Percentiles rank a stretch among this genome's conserved stretches.
Conservation (phyloP, 2,888 invertebrate genomes). For the Lapara coniferarum region DNA sequence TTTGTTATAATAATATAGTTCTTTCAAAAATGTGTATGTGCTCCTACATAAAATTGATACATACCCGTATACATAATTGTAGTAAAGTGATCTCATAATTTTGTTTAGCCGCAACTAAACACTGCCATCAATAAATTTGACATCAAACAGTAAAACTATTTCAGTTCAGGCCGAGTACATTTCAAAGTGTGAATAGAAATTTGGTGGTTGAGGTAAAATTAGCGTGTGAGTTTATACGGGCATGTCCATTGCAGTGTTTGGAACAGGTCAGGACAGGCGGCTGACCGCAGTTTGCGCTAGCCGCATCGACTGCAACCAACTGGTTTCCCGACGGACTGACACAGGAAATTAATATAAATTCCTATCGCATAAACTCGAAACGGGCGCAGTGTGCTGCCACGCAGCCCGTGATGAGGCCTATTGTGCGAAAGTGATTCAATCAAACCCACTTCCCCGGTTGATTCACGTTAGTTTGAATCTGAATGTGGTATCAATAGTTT, state of each 20-base stretch:
- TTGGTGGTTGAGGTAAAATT: constrained; percentile 67
- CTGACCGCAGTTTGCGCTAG: constrained; percentile 70
- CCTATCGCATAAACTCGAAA: constrained; percentile 74
- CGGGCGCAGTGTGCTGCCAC: constrained; percentile 60
- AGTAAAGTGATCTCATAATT: too few species aligned
- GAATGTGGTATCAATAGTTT: constrained; percentile 41
- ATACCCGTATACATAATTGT: too few species aligned
- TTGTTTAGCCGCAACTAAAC: neutral
- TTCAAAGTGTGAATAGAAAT: constrained; percentile 61
- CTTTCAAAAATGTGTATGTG: neutral
- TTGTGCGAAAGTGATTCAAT: constrained; percentile 72
- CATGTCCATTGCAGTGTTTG: constrained; percentile 72
- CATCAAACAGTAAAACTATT: constrained; percentile 27
- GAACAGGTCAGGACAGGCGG: constrained; percentile 68
- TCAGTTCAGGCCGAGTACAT: constrained; percentile 39
- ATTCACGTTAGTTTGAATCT: constrained; percentile 61
- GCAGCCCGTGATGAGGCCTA: constrained; percentile 71
- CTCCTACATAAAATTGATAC: neutral
- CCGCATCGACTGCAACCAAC: constrained; percentile 72
- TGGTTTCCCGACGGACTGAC: constrained; percentile 63
- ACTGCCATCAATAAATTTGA: constrained; percentile 9
- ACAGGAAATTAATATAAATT: constrained; percentile 82
- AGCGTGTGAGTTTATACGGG: constrained; percentile 70
- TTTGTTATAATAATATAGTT: neutral
- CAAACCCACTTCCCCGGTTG: constrained; percentile 62